Base-by-base conservation (phyloP, 2,113 vertebrate species). In the Pollimyrus isidori region DNA sequence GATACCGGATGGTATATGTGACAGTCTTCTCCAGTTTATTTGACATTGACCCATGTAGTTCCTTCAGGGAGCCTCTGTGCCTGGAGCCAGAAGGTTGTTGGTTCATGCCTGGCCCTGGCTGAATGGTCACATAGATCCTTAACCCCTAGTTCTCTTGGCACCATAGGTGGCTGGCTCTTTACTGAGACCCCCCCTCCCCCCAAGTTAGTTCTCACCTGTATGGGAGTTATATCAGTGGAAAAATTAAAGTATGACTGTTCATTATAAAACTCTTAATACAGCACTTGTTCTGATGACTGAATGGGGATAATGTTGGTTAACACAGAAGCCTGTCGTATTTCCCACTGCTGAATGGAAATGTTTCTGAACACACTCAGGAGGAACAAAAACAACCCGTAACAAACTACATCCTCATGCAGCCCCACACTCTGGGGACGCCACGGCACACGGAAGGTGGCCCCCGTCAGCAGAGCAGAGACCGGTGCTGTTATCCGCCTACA, bases 401-500 rank as follows among this genome's bases (percentile, higher is more conserved):
- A 0, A 73, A 23, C 69, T 35, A 73, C 65, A 30, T 11, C 3
- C 65, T 30, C 65, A 26, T 65, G n/a, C 3, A 26, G 58, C 62
- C 23, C 62, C 11, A 3, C 9, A 3, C 62, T 9, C 7, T 0
- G n/a, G 3, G n/a, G n/a, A 65, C n/a, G 3, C 9, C 1, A 26
- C 7, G 11, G 3, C 3, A 0, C 15, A 48, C 1, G 19, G 17
- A 13, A 42, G 19, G 19, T 15, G 39, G 17, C 17, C 4, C 13
- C 35, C 7, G 15, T 42, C 35, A 39, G 17, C 35, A 42, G 5
- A 15, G 73, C 73, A 80, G 30, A 15, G 62, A 83, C 3, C 93
- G 94, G 94, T 95, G 94, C 95, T 96, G 95, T 96, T 95, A 95
- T 95, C 95, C 95, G 95, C 95, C 95, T 95, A 91, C 95, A 95